Evolutionary conservation across 92 coral and sea anemone species (phyloP).

Genomic region (Nematostella vectensis): DNA sequence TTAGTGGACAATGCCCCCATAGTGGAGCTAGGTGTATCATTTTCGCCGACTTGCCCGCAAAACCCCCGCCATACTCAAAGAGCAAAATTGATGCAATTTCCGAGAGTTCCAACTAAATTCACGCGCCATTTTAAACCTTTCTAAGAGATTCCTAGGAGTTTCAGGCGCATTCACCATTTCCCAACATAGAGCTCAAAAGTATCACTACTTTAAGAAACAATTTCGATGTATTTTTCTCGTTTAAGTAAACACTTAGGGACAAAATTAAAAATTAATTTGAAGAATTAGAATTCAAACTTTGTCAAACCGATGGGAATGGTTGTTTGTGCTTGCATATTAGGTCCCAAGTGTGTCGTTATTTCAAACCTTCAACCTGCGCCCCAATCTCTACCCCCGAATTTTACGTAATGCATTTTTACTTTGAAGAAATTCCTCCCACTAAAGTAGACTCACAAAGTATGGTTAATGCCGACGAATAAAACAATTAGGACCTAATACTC

Average conservation of each 20-base stretch:
- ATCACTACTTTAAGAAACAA: no score
- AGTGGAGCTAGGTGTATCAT: constrained; percentile 40
- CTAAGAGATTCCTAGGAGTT: no score
- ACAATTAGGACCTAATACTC: background rate
- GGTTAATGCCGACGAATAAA: background rate
- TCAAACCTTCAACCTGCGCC: no score
- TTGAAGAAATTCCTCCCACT: constrained; percentile 6
- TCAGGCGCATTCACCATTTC: no score
- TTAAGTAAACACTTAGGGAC: constrained; percentile 39
- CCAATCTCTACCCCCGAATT: no score
- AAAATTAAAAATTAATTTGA: constrained; percentile 59
- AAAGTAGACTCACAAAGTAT: background rate
- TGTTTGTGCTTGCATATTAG: background rate
- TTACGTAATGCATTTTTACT: background rate
- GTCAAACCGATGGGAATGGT: background rate
- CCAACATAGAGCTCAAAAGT: no score
- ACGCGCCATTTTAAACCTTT: no score
- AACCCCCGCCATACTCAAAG: constrained; percentile 18
- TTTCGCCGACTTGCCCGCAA: background rate
- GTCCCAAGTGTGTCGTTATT: no score
- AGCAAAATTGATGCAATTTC: constrained; percentile 15
- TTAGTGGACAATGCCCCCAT: constrained; percentile 51
- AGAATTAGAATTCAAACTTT: constrained; percentile 3
- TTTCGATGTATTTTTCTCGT: background rate
- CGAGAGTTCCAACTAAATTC: no score